These are phyloP conservation scores for Hippocampus zosterae DNA, from an alignment of 2,113 vertebrate genomes.

Conservation along the genomic window DNA sequence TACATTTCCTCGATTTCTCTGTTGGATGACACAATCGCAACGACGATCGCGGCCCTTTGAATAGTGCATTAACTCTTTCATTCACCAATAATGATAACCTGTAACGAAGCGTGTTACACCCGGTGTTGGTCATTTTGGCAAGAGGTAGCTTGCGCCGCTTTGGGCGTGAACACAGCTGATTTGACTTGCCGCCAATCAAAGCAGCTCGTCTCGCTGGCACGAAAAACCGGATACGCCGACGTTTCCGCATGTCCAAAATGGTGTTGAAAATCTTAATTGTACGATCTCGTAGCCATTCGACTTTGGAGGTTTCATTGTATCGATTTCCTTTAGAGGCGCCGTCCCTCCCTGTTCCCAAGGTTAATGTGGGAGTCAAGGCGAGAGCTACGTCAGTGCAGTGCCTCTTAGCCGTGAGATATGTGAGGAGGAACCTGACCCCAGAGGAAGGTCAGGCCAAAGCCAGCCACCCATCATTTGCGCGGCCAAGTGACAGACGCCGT, in stretches of 20 bases:
- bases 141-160: no score
- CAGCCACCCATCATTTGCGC: slow-evolving; percentile 32
- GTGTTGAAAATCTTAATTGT: neutral
- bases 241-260: no score
- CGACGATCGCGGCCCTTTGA: slow-evolving; percentile 8
- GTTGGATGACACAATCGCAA: slow-evolving; percentile 56
- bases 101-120: no score
- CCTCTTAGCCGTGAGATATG: slow-evolving; percentile 34
- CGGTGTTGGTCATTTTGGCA: no score
- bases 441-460: slow-evolving; percentile 52
- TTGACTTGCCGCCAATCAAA: no score
- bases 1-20: slow-evolving; percentile 58
- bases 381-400: slow-evolving; percentile 12
- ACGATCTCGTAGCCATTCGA: neutral
- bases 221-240: no score
- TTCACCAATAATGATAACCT: no score
- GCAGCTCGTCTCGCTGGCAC: no score
- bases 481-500: slow-evolving; percentile 22
- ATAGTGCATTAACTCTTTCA: no score
- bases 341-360: slow-evolving; percentile 37
- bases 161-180: no score
- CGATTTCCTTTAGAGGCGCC: neutral
- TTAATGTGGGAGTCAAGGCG: slow-evolving; percentile 29
- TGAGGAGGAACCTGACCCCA: slow-evolving; percentile 25
- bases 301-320: neutral